Evolutionary conservation across 2,888 invertebrate species (phyloP).

Genomic region (Dendrolimus houi): DNA sequence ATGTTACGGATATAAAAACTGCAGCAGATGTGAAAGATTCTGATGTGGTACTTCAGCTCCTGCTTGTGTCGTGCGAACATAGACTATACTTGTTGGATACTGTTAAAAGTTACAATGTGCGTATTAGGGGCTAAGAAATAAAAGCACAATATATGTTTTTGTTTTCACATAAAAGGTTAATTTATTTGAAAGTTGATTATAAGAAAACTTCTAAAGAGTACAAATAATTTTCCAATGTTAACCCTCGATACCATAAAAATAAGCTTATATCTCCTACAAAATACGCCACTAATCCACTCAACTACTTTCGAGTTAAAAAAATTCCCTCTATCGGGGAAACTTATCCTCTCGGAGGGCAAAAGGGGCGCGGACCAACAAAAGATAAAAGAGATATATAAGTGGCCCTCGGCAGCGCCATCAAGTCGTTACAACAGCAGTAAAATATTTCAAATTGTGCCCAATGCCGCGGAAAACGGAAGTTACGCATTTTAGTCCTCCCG

Average conservation of each 20-base stretch:
- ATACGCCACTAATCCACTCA: constrained; percentile 5
- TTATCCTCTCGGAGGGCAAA: constrained; percentile 51
- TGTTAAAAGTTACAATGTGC: too few relatives aligned
- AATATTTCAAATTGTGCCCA: constrained; percentile 77
- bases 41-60: too few relatives aligned
- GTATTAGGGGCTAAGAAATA: too few relatives aligned
- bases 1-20: too few relatives aligned
- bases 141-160: too few relatives aligned
- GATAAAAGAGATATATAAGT: constrained; percentile 76
- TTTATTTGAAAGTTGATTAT: too few relatives aligned
- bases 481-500: constrained; percentile 45
- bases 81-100: too few relatives aligned
- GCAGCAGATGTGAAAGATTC: too few relatives aligned
- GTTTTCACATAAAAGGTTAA: too few relatives aligned
- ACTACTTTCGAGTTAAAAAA: constrained; percentile 36
- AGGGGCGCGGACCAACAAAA: constrained; percentile 64
- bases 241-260: not conserved
- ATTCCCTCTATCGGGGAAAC: constrained; percentile 36
- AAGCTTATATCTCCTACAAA: not conserved
- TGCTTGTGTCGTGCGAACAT: too few relatives aligned
- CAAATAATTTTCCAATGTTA: not conserved
- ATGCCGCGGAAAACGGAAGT: constrained; percentile 76
- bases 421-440: constrained; percentile 75
- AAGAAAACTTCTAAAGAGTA: not conserved
- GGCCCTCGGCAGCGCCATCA: constrained; percentile 72